Evolutionary conservation across 2,113 vertebrate species (phyloP), one percentile per base, ranked within the genome.

Genomic region (Dendropsophus ebraccatus): DNA sequence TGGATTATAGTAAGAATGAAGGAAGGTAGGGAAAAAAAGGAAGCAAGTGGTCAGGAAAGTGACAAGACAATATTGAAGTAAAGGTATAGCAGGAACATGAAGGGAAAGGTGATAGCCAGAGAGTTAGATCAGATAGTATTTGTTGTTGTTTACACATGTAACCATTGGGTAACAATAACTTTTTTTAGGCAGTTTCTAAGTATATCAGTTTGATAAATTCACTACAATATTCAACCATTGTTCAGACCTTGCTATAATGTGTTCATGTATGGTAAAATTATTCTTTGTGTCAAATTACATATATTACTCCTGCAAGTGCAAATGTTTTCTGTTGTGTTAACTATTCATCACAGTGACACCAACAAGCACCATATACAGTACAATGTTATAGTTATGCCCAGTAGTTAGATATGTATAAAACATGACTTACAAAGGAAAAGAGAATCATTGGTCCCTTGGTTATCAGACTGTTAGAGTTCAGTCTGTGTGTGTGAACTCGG

Each of bases 241-340:
- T 54, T 32, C 49, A 77, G 25, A 16, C 14, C 7, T 6, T 28
- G 54, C 30, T 54, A 54, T 52, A 30, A 32, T 77, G 47, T 54
- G 9, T 50, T 50, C 49, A 30, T 77, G 74, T 16, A 54, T 77
- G 74, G 49, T 54, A 17, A 77, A 30, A 77, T 77, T 30, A 52
- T 77, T 77, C 47, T 54, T 17, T 41, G 23, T 76, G 73, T 54
- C 74, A 77, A 25, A 77, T 77, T 77, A 77, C 73, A 76, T 76
- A 76, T 52, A 16, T 76, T 41, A 49, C 28, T 30, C 74, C 74
- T 21, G 49, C 74, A 77, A 77, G 52, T 77, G 32, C 47, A 77
- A 77, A 32, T 25, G 32, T 77, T 32, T 16, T 12, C 28, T 11
- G 54, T 54, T 52, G 13, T 77, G 49, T 77, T 54, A 30, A 28